Evolutionary conservation across 2,113 vertebrate species (phyloP), one percentile per base, ranked within the genome.

Genomic region (Peucedramus taeniatus): DNA sequence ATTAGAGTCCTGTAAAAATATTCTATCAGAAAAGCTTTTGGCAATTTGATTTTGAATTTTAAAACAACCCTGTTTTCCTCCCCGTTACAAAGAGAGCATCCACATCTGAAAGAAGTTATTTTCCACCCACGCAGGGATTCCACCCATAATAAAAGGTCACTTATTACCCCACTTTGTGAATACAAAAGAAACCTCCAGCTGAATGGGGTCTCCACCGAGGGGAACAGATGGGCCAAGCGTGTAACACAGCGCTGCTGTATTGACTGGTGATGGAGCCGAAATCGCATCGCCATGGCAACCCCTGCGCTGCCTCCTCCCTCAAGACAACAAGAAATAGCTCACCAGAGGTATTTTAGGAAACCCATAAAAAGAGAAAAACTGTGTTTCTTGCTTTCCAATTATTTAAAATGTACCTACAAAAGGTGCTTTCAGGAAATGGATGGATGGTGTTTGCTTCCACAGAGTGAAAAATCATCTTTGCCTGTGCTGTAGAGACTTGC

Each of bases 291-390:
- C 94, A 87, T 94, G 88, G 95, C 90, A 96, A 93, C 94, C 54
- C 66, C 89, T 30, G 33, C 37, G 17, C 88, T 79, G 84, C 92
- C 95, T 91, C 92, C 91, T 91, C 91, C 93, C 89, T 93, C 86
- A 70, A 86, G 81, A 85, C 84, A 87, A 83, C 49, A 68, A 87
- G 72, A 81, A 95, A 94, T 91, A 90, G 93, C 95, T 97, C 95
- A 69, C 12, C 2, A 81, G 90, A 96, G 92, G 87, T 97, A 97
- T 96, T 97, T 96, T 69, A 90, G 92, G 96, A 94, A 80, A 90
- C 21, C 75, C 91, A 37, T 59, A 74, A 77, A 88, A 78, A 84
- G 71, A 61, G 42, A 57, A 88, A 90, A 94, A 91, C 16, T 37
- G 83, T 54, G 53, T 72, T 91, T 83, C 90, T 61, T 30, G 44